These are phyloP conservation scores for Microtus oregoni DNA, from an alignment of 2,113 vertebrate genomes.

Conservation along the genomic window DNA sequence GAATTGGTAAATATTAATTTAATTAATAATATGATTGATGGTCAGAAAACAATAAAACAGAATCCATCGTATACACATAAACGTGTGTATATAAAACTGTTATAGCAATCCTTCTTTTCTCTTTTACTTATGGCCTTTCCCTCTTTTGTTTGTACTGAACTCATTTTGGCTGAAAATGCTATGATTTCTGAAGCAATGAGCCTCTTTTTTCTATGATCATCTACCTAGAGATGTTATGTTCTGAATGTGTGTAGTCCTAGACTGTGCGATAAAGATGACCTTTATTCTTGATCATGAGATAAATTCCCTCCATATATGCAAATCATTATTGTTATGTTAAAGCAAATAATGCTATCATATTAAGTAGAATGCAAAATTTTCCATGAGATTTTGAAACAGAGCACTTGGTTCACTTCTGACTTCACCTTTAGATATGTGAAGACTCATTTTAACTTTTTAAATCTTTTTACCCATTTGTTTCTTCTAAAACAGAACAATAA, in stretches of 20 bases:
- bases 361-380: constrained; percentile 4
- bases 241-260: not conserved
- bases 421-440: not conserved
- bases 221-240: not conserved
- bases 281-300: not conserved
- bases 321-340: constrained; percentile 48
- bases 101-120: not conserved
- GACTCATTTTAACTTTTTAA: not conserved
- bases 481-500: constrained; percentile 11
- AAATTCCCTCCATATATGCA: constrained; percentile 1
- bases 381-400: constrained; percentile 20
- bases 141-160: not conserved
- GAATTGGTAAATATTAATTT: constrained; percentile 70
- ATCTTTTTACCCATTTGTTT: not conserved
- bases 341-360: not conserved
- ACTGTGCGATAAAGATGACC: not conserved
- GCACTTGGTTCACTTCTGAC: not conserved
- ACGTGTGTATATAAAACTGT: not conserved
- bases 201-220: not conserved
- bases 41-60: constrained; percentile 27
- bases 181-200: not conserved
- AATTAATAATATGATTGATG: not conserved
- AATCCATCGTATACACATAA: not conserved
- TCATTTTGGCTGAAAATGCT: not conserved
- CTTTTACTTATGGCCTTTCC: not conserved